Conservation (phyloP, 2,888 invertebrate species). For the Drosophila phalerata region DNA sequence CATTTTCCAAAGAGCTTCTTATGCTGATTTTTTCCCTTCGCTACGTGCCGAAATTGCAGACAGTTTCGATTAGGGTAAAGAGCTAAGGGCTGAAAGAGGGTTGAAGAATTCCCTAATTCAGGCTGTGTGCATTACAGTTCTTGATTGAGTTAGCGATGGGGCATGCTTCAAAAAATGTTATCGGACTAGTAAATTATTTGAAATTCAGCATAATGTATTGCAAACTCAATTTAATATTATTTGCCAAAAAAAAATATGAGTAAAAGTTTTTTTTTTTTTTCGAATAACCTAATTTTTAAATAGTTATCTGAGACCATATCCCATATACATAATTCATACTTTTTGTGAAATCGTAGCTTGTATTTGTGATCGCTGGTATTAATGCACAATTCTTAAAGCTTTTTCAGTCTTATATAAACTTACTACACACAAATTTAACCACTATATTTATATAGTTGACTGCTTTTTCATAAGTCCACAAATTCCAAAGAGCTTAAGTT, state of each 20-base stretch:
- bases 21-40: constrained; percentile 49
- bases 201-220: constrained; percentile 2
- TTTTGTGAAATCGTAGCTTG: background rate
- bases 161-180: constrained; percentile 10
- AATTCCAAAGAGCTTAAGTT: constrained; percentile 25
- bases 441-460: background rate
- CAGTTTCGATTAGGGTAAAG: constrained; percentile 39
- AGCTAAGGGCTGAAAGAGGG: background rate
- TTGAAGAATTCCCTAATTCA: no score
- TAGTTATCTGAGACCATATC: no score
- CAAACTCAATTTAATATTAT: background rate
- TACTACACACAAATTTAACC: constrained; percentile 4
- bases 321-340: no score
- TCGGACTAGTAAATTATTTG: constrained; percentile 4
- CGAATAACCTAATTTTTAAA: background rate
- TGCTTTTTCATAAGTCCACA: constrained; percentile 9
- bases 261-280: background rate
- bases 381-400: background rate
- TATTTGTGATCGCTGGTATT: no score
- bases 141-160: constrained; percentile 20
- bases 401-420: background rate
- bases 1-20: constrained; percentile 45
- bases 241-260: background rate
- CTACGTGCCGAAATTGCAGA: constrained; percentile 60
- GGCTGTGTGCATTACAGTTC: constrained; percentile 8